Conservation (phyloP, 2,113 vertebrate genomes). For the Eulemur rufifrons region DNA sequence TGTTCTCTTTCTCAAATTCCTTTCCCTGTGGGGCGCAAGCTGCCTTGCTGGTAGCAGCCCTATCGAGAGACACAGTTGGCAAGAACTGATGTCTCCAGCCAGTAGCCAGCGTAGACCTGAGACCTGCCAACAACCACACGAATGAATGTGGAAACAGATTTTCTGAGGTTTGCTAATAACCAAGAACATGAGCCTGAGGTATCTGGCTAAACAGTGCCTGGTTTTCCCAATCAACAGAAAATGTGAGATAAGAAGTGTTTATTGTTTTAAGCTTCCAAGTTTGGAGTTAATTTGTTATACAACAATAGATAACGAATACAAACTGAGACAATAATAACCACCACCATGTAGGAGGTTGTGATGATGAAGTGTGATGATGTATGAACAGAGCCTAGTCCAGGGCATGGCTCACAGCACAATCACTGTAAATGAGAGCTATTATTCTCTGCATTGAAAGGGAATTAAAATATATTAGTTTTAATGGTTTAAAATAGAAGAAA, state of each 20-base stretch:
- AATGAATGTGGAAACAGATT: neutral
- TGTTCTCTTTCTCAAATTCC: neutral
- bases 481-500: conserved; percentile 14
- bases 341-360: neutral
- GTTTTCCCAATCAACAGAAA: neutral
- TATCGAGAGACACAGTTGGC: neutral
- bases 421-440: neutral
- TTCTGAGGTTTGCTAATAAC: neutral
- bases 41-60: neutral
- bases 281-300: neutral
- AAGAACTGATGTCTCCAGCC: neutral
- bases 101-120: neutral
- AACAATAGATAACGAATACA: neutral
- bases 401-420: neutral
- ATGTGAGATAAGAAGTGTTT: neutral
- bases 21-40: neutral
- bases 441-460: neutral
- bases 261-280: neutral
- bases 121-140: neutral
- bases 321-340: neutral
- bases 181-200: neutral
- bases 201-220: neutral
- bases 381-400: neutral
- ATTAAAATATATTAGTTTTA: neutral
- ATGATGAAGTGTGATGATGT: neutral